Percentiles rank a stretch among this genome's conserved stretches.
Conservation (phyloP, 2,797 vertebrate species). For the Periparus ater region DNA sequence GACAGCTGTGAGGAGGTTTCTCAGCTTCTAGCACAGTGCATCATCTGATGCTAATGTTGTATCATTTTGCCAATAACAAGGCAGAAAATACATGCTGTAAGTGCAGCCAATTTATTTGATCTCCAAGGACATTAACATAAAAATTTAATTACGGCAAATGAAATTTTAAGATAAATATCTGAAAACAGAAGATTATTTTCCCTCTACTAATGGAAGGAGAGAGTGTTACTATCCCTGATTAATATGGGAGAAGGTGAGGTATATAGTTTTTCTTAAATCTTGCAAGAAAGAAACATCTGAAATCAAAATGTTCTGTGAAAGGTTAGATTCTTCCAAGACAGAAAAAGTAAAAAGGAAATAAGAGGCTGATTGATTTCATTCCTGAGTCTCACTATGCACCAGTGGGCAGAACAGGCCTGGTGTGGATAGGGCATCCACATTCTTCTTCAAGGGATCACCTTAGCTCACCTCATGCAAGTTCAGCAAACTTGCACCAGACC, state of each 20-base stretch:
- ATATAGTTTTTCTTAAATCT: neutral
- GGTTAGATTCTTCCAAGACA: neutral
- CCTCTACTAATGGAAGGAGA: neutral
- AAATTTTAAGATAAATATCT: neutral
- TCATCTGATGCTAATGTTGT: neutral
- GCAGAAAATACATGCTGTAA: neutral
- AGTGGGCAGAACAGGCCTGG: neutral
- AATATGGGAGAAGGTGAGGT: neutral
- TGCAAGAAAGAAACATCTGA: neutral
- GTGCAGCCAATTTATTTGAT: neutral
- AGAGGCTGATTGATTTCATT: neutral
- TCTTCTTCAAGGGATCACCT: neutral
- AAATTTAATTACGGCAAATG: neutral
- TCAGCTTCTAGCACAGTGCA: neutral
- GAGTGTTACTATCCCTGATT: neutral
- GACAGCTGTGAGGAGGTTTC: neutral
- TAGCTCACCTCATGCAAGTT: neutral
- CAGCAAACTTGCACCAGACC: neutral
- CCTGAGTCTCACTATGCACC: neutral
- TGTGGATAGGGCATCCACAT: neutral
- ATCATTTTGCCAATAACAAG: neutral
- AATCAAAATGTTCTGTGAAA: neutral
- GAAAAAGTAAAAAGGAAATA: neutral
- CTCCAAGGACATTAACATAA: neutral
- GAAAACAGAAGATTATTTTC: neutral